Evolutionary conservation across 1,140 invertebrate genomes (phyloP).

Genomic region (Pissodes strobi): DNA sequence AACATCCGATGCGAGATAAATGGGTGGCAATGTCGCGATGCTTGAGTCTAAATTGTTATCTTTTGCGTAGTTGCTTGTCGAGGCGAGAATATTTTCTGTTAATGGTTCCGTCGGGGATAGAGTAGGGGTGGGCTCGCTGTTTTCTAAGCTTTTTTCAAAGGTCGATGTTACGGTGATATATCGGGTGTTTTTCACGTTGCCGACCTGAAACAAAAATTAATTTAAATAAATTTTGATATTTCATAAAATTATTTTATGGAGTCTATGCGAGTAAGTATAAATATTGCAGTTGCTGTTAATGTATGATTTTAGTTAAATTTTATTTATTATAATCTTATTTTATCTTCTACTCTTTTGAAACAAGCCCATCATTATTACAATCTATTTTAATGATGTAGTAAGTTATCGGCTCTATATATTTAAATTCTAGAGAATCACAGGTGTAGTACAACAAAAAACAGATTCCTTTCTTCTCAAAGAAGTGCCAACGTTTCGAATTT

Average conservation of each 20-base stretch:
- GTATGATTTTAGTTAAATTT: too few species aligned
- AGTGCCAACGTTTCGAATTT: too few species aligned
- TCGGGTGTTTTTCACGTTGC: slow-evolving; percentile 82
- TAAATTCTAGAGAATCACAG: too few species aligned
- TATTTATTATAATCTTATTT: too few species aligned
- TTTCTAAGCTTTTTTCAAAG: slow-evolving; percentile 73
- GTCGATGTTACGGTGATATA: slow-evolving; percentile 84
- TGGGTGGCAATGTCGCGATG: slow-evolving; percentile 79
- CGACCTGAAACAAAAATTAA: slow-evolving; percentile 66
- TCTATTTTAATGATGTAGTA: too few species aligned
- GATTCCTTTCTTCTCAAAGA: too few species aligned
- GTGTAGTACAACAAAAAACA: too few species aligned
- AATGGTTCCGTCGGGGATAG: slow-evolving; percentile 72
- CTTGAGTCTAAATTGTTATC: slow-evolving; percentile 75
- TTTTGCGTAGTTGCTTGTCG: slow-evolving; percentile 73
- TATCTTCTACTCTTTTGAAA: too few species aligned
- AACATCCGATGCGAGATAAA: slow-evolving; percentile 72
- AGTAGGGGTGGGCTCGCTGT: slow-evolving; percentile 59
- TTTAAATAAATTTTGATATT: neutral
- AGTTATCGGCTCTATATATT: too few species aligned
- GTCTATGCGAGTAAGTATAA: too few species aligned
- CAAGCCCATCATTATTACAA: too few species aligned
- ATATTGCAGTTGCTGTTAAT: too few species aligned
- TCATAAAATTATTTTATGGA: neutral
- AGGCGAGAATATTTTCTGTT: slow-evolving; percentile 84